Evolutionary conservation across 2,113 vertebrate species (phyloP).

Genomic region (Jacana jacana): DNA sequence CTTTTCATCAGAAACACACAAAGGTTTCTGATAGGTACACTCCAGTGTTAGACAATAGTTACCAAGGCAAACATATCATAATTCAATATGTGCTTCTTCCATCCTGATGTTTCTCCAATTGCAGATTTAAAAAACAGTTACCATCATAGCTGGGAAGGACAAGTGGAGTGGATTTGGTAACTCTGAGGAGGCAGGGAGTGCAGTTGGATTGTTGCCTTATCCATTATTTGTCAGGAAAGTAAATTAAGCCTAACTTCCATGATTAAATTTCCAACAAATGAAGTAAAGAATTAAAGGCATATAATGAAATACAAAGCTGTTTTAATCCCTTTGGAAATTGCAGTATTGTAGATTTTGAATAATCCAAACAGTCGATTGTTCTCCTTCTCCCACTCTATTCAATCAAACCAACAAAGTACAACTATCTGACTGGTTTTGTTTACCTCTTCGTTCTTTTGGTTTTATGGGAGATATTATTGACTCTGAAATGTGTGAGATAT

Average conservation of each 20-base stretch:
- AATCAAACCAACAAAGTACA: not conserved
- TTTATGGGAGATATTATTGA: not conserved
- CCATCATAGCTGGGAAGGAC: not conserved
- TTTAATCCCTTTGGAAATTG: constrained; percentile 16
- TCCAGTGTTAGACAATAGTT: not conserved
- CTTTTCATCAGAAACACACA: not conserved
- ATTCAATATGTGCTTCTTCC: not conserved
- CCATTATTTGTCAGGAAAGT: not conserved
- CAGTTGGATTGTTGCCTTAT: not conserved
- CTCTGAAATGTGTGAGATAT: not conserved
- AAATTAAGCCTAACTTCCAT: constrained; percentile 9
- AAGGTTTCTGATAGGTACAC: not conserved
- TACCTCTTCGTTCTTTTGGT: not conserved
- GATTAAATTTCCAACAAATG: not conserved
- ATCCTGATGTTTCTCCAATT: not conserved
- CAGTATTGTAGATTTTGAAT: not conserved
- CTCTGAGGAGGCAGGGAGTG: not conserved
- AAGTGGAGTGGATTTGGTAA: not conserved
- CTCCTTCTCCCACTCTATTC: not conserved
- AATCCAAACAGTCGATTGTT: not conserved
- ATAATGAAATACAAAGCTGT: not conserved
- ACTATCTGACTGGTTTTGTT: not conserved
- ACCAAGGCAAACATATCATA: not conserved
- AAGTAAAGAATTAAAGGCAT: not conserved
- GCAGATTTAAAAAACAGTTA: not conserved